Evolutionary conservation across 2,888 invertebrate genomes (phyloP), one percentile per base, ranked within the genome.

Genomic region (Dioctria rufipes): DNA sequence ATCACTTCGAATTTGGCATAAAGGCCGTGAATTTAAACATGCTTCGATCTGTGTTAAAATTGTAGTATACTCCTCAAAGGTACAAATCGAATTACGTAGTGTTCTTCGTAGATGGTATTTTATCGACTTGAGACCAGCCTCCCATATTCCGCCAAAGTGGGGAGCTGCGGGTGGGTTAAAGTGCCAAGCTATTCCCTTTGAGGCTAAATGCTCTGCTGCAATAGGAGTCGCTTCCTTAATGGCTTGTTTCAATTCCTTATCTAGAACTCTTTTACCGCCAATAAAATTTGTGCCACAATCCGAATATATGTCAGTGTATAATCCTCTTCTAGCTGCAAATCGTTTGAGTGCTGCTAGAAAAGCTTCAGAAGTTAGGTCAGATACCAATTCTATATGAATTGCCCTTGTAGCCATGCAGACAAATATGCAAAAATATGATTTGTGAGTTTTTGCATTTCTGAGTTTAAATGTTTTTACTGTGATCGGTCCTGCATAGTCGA

Each of bases 401-500:
- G 49, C 49, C 49, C 9, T 49, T 49, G 49, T 49, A n/a, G 60
- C 60, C 60, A 8, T 60, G 13, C 13, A 60, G 60, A 60, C 60
- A 61, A 6, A 3, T n/a, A 61, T 6, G 4, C 61, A 61, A 25
- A 61, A 6, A 61, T 61, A 61, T 6, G 13, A 6, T 61, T 61
- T 61, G 6, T 61, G 25, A 6, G 25, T 11, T 61, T 25, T 61
- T 11, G 61, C 13, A 3, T 11, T 61, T 13, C 25, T 11, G 25
- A 13, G 11, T 3, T 6, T 11, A 6, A n/a, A 61, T 61, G 61
- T 13, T 25, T 61, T 61, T 11, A 61, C 6, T 3, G 25, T 61
- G n/a, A 61, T 61, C 6, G 61, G 61, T 11, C 61, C 61, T 11
- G 61, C 61, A 61, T 61, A 61, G 3, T 61, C 61, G n/a, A 61